Conservation (phyloP, 2,888 invertebrate genomes). For the Boloria euphrosyne region DNA sequence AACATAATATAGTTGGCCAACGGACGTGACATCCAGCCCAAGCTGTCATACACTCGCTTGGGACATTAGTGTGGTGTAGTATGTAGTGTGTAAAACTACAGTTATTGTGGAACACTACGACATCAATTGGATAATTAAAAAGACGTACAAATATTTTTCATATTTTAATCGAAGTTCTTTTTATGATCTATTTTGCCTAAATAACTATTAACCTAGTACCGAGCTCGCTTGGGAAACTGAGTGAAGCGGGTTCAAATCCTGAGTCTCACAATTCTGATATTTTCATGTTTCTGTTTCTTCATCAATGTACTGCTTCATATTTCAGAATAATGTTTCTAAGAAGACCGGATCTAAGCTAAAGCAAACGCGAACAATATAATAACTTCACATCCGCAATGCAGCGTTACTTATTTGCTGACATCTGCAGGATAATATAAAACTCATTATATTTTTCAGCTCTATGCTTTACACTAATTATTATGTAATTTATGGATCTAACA, state of each 20-base stretch:
- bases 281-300: no score
- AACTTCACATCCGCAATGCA: conserved; percentile 24
- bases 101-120: not conserved
- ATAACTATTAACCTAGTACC: no score
- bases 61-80: no score
- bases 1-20: no score
- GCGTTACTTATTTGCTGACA: conserved; percentile 20
- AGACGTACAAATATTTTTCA: not conserved
- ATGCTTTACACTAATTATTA: conserved; percentile 6
- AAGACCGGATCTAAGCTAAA: conserved; percentile 13
- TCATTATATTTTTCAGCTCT: conserved; percentile 1
- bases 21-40: no score
- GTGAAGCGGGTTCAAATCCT: no score
- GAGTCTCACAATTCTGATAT: no score
- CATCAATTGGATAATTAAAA: not conserved
- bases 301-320: not conserved
- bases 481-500: not conserved
- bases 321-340: conserved; percentile 5
- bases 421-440: conserved; percentile 8
- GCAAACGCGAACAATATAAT: conserved; percentile 18
- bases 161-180: no score
- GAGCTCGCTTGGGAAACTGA: no score
- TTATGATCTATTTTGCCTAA: no score
- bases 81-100: no score
- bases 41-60: no score